Evolutionary conservation across 2,113 vertebrate species (phyloP), one percentile per base, ranked within the genome.

Genomic region (Grus americana): DNA sequence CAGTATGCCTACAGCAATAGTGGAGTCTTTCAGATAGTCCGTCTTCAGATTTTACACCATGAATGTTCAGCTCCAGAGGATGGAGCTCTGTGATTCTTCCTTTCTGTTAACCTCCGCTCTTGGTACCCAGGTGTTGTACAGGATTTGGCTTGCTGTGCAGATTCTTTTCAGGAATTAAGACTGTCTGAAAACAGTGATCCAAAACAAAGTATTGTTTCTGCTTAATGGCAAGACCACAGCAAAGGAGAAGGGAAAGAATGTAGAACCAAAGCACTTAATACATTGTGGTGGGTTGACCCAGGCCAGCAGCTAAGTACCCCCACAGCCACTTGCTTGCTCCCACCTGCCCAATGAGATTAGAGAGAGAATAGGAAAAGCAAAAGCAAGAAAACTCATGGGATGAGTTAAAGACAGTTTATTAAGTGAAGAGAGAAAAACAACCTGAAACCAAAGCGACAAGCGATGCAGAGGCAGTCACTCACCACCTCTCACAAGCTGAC

Each of bases 281-380:
- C 1, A 0, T 26, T 23, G 24, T 10, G n/a, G 3, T 30, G 29
- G 15, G 36, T 47, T 81, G 79, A 32, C n/a, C 55, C 23, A 32
- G 66, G 66, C 55, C 21, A 15, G 24, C 65, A 85, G 42, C 63
- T 55, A 15, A 15, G 23, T 38, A 9, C 3, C 11, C 30, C 24
- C 10, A 23, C 32, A 27, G 20, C 22, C 12, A 4, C 26, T 67
- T 44, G 20, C 61, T 90, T 20, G 5, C 7, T 70, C 7, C 17
- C 20, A 46, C 34, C 5, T 55, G 52, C 4, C n/a, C 11, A 10
- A 0, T 52, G 34, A 16, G 8, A 4, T 2, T 47, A 19, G 26
- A 38, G 46, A 44, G 36, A 50, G 8, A 42, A 32, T 5, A 15
- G 42, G 20, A 34, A n/a, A 34, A 62, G 6, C 34, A 47, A 59